Base-by-base conservation (phyloP, 2,888 invertebrate species). In the Nemotelus pantherinus region DNA sequence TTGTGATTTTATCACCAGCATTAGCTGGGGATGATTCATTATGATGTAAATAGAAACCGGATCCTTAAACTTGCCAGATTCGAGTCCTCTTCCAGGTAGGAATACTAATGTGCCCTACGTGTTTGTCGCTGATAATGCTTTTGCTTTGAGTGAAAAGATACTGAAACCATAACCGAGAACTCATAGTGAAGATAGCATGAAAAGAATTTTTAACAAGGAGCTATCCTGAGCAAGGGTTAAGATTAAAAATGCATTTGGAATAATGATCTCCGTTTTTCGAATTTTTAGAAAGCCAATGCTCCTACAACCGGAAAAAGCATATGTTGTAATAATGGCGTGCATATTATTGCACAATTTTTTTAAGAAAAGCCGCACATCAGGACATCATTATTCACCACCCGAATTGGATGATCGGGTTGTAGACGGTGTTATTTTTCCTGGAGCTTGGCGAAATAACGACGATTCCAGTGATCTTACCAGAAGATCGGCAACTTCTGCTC, bases 81-180 rank as follows among this genome's bases (percentile, higher is more conserved):
- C 3, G 25, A 50, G 39, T 3, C 3, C 48, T 7, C 76, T 57
- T 41, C 64, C 50, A 3, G 50, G 64, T 39, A 50, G 76, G 65
- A 48, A 41, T 25, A 39, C 39, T 25, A 44, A 44, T 25, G 53
- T 76, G 10, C 67, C 67, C 7, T 76, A 76, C 2, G 76, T 76
- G 39, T 76, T 76, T n/a, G 76, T 53, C 1, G 68, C 53, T 44
- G 58, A 67, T 45, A 47, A 67, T 43, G 68, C 68, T 25, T 67
- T 77, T 44, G 45, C 55, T n/a, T 55, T 71, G 41, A 25, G 41
- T 39, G 25, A 10, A 44, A 53, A 55, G 0, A 39, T 60, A 60
- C 3, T 60, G 25, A 60, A 60, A 60, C 60, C 25, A 41, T 3
- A 45, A 9, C 45, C 65, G 3, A 41, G 47, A 25, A 7, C 3